phyloP scores from a whole-genome alignment of 2,797 vertebrate species.

The Phalloptychus januarius region DNA sequence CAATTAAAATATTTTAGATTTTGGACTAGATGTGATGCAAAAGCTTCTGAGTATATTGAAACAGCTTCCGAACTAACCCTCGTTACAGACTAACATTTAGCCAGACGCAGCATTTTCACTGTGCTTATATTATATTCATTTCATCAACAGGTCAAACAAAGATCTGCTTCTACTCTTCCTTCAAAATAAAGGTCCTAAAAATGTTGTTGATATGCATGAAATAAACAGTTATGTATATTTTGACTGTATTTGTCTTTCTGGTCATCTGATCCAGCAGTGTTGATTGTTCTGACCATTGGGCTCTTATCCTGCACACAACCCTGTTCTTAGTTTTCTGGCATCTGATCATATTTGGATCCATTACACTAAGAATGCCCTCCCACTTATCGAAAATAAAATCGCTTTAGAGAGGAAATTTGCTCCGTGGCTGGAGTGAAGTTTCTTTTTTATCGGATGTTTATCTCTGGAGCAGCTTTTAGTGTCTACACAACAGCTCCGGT shows the following conservation, averaged over 20 bases:
- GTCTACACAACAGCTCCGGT: slow-evolving; percentile 75
- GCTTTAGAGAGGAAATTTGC: slow-evolving; percentile 83
- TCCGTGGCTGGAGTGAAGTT: slow-evolving; percentile 75
- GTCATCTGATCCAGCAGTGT: slow-evolving; percentile 73
- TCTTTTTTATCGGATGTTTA: slow-evolving; percentile 81
- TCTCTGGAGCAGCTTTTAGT: slow-evolving; percentile 80
- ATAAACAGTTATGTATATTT: slow-evolving; percentile 48
- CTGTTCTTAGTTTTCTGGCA: slow-evolving; percentile 81
- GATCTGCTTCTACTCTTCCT: not conserved
- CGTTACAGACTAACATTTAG: not conserved
- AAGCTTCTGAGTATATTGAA: not conserved
- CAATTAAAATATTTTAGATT: not conserved
- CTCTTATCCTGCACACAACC: slow-evolving; percentile 63
- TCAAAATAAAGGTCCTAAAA: not conserved
- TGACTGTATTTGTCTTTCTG: slow-evolving; percentile 61
- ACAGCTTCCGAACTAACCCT: no score
- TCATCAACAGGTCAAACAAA: not conserved
- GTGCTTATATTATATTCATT: not conserved
- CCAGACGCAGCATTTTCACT: not conserved
- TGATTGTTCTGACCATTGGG: slow-evolving; percentile 60
- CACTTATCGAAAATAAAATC: slow-evolving; percentile 84
- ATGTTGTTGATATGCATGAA: not conserved
- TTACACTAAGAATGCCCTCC: slow-evolving; percentile 82
- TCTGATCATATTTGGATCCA: slow-evolving; percentile 83
- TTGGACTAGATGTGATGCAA: not conserved